phyloP scores from a whole-genome alignment of 2,797 vertebrate genomes.

The Sebastes minor region DNA sequence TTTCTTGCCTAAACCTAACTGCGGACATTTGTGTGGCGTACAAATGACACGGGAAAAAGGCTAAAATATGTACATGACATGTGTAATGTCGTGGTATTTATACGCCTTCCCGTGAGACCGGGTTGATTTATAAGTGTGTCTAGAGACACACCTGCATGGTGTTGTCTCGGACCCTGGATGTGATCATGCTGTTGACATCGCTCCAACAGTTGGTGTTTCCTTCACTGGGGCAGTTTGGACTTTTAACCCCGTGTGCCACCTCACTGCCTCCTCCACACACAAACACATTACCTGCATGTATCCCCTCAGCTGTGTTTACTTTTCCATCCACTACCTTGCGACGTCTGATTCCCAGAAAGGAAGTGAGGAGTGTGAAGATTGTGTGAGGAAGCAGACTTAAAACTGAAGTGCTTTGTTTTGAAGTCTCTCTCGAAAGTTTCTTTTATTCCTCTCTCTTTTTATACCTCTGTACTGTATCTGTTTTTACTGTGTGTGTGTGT shows the following conservation, averaged over 20 bases:
- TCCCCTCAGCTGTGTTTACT: slow-evolving; percentile 30
- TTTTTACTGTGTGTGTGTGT: not conserved
- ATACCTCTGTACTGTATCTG: not conserved
- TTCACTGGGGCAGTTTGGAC: slow-evolving; percentile 7
- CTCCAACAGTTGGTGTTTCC: slow-evolving; percentile 14
- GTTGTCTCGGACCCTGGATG: not conserved
- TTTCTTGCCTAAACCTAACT: too few relatives aligned
- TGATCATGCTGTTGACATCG: not conserved
- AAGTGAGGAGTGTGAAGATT: slow-evolving; percentile 16
- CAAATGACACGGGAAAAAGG: too few relatives aligned
- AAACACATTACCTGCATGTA: slow-evolving; percentile 11
- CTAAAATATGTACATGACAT: too few relatives aligned
- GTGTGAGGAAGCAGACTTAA: not conserved
- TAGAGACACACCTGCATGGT: not conserved
- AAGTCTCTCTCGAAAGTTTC: not conserved
- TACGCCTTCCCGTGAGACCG: too few relatives aligned
- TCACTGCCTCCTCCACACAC: slow-evolving; percentile 7
- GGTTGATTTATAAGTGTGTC: too few relatives aligned
- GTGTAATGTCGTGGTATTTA: too few relatives aligned
- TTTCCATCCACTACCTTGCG: slow-evolving; percentile 53
- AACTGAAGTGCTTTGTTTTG: slow-evolving; percentile 7
- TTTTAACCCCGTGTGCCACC: slow-evolving; percentile 27
- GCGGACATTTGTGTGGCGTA: too few relatives aligned
- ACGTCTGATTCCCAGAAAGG: slow-evolving; percentile 36
- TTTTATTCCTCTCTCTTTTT: not conserved